Percentiles rank a stretch among this genome's conserved stretches.
phyloP scores from a whole-genome alignment of 2,113 vertebrate genomes.

The Vireo altiloquus region DNA sequence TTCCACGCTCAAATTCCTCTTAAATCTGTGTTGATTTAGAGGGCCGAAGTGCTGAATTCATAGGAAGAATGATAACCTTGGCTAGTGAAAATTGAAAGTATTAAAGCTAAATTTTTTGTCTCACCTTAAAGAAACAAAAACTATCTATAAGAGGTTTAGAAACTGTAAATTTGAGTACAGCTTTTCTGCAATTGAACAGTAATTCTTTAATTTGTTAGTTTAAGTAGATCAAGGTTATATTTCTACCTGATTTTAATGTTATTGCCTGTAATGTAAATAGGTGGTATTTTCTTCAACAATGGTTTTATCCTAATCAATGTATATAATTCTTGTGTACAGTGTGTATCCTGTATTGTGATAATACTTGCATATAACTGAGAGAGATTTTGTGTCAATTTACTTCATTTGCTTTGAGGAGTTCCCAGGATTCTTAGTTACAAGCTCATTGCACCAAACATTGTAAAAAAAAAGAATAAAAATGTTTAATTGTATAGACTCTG shows the following conservation, averaged over 20 bases:
- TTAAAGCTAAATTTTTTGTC: background rate
- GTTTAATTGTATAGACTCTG: background rate
- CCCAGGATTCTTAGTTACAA: background rate
- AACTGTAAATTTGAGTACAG: background rate
- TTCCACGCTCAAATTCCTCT: background rate
- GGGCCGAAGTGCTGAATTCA: background rate
- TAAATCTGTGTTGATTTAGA: background rate
- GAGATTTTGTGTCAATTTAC: conserved; percentile 5
- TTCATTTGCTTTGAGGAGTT: background rate
- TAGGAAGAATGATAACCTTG: background rate
- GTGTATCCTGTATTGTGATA: background rate
- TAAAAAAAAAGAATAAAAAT: background rate
- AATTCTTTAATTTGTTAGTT: background rate
- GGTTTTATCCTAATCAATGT: background rate
- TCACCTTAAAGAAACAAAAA: background rate
- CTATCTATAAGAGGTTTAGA: background rate
- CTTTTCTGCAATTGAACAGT: background rate
- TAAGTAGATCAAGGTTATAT: background rate
- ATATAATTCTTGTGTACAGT: background rate
- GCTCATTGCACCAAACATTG: background rate
- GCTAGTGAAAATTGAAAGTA: background rate
- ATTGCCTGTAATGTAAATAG: background rate
- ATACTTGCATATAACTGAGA: background rate
- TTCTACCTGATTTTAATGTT: background rate
- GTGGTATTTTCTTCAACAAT: background rate